Percentiles rank a stretch among this genome's conserved stretches.
These are phyloP conservation scores for Zophobas atratus DNA, from an alignment of 1,140 invertebrate genomes.

Conservation along the genomic window DNA sequence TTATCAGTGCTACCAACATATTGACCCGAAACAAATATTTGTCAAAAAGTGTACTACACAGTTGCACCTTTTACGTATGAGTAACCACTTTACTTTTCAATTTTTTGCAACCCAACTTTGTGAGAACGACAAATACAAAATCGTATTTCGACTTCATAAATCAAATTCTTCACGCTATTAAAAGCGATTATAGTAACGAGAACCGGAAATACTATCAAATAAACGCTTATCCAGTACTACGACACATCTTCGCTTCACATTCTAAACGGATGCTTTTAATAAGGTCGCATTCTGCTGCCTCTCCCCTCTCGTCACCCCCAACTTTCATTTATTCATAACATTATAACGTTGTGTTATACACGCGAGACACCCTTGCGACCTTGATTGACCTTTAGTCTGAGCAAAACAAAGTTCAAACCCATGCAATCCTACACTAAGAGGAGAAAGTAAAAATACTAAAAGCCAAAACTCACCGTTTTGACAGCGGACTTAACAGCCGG, in stretches of 20 bases:
- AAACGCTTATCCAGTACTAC: not conserved
- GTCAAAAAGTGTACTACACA: no score
- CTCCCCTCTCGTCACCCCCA: no score
- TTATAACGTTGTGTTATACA: not conserved
- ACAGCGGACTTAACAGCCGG: conserved; percentile 86
- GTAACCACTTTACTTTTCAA: no score
- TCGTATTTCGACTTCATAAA: no score
- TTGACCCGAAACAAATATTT: not conserved
- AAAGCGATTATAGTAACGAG: conserved; percentile 9
- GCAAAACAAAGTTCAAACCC: not conserved
- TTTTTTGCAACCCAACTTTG: no score
- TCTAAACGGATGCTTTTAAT: conserved; percentile 24
- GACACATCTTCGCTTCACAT: conserved; percentile 20
- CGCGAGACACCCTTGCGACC: not conserved
- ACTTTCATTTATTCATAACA: not conserved
- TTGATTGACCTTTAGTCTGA: not conserved
- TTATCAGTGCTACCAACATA: not conserved
- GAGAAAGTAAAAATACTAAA: conserved; percentile 50
- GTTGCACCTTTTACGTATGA: no score
- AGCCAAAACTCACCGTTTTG: conserved; percentile 78
- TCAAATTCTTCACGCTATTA: not conserved
- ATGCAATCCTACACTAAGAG: conserved; percentile 6
- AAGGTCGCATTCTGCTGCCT: not conserved
- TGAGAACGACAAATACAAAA: no score
- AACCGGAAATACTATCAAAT: conserved; percentile 30